phyloP scores from a whole-genome alignment of 2,797 vertebrate genomes.

The Scolopax rusticola region DNA sequence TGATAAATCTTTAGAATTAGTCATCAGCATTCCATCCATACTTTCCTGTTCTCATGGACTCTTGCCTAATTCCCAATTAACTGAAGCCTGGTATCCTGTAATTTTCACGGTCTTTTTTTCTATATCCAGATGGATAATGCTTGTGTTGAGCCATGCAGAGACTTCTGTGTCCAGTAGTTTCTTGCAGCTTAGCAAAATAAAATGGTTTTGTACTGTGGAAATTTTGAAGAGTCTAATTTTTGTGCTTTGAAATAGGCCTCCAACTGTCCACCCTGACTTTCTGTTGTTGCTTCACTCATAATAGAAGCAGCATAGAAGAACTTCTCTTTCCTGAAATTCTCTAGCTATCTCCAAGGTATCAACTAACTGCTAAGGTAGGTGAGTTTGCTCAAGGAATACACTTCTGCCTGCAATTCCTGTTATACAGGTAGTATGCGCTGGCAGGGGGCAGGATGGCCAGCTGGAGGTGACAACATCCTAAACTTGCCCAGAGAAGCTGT shows the following conservation, averaged over 20 bases:
- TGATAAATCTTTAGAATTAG: not conserved
- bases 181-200: not conserved
- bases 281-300: not conserved
- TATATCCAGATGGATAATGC: not conserved
- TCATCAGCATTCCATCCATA: not conserved
- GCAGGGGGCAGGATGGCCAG: not conserved
- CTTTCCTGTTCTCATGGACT: not conserved
- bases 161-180: not conserved
- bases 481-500: not conserved
- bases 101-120: not conserved
- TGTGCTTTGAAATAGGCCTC: not conserved
- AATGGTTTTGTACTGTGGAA: not conserved
- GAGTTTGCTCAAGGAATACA: not conserved
- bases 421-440: not conserved
- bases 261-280: not conserved
- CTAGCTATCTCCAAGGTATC: not conserved
- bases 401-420: not conserved
- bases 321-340: not conserved
- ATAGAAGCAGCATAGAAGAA: not conserved
- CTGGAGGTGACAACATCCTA: not conserved
- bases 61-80: not conserved
- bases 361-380: not conserved
- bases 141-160: not conserved
- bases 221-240: not conserved
- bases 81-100: not conserved